Base-by-base conservation (phyloP, 2,888 invertebrate species). In the Malthinus seriepunctatus region DNA sequence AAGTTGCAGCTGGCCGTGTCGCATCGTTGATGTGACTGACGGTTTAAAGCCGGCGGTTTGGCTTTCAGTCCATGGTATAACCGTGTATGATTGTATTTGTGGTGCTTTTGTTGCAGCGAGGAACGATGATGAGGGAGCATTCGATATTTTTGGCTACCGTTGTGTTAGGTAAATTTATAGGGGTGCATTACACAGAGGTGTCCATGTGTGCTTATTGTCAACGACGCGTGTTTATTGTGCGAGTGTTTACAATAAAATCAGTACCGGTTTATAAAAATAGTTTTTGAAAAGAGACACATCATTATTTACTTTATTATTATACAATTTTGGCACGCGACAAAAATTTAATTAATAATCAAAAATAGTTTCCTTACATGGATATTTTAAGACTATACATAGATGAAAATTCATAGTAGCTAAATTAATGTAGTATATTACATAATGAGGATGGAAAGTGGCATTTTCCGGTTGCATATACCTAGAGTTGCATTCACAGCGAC, bases 161-260 rank as follows among this genome's bases (percentile, higher is more conserved):
- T n/a, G 5, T n/a, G 32, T 34, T 31, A 54, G 51, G 60, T 63
- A 44, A 60, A 53, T 34, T 53, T 45, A 47, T 37, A 32, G 52
- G 51, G 67, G 65, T 69, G 66, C 69, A 73, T 74, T 71, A 69
- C 69, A 71, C 62, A 62, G 71, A 75, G 75, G 77, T 74, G 77
- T 74, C 73, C 75, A 75, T 76, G 75, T 75, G 74, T 75, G 73
- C 71, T 67, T 66, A 72, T 71, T 74, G 77, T 75, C 74, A 75
- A 75, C 73, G 73, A 73, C 74, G 72, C 74, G 76, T 74, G 75
- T 65, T 71, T 67, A 70, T 72, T 72, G 71, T 73, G 53, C 51
- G 46, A 35, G 35, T 60, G 53, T 49, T 32, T 51, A 47, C 53
- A 45, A 44, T 51, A 50, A 60, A 54, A 46, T 42, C 39, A 15